These are phyloP conservation scores for Lasioglossum figueresi DNA, from an alignment of 2,888 invertebrate genomes.

Conservation along the genomic window DNA sequence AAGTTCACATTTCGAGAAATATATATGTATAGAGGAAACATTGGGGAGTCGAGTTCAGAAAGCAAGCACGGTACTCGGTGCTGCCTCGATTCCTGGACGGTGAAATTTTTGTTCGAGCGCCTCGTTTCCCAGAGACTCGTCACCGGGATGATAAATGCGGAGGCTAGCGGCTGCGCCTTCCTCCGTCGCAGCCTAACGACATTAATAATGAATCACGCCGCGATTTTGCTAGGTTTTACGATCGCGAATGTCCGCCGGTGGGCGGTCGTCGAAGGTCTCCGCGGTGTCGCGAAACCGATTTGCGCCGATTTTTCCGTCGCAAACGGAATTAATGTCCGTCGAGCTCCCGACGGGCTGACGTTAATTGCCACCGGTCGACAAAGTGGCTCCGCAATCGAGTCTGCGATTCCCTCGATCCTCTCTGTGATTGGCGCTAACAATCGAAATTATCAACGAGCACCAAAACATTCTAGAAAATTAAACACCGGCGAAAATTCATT, in stretches of 20 bases:
- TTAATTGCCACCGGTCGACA: conserved; percentile 38
- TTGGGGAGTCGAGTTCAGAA: not conserved
- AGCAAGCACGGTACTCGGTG: not conserved
- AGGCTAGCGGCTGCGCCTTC: conserved; percentile 41
- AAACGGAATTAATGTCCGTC: conserved; percentile 50
- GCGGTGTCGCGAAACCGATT: conserved; percentile 48
- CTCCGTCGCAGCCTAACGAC: conserved; percentile 21
- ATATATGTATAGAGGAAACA: too few species aligned
- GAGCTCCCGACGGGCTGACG: conserved; percentile 42
- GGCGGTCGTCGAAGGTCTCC: conserved; percentile 57
- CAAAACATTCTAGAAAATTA: too few species aligned
- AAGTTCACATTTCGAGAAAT: too few species aligned
- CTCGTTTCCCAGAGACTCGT: conserved; percentile 45
- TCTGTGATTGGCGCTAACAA: not conserved
- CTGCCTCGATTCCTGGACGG: not conserved
- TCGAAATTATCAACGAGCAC: not conserved
- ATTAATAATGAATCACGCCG: conserved; percentile 60
- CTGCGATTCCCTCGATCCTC: not conserved
- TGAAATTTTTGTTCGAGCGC: not conserved
- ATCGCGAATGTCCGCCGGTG: conserved; percentile 47
- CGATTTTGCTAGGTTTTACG: conserved; percentile 60
- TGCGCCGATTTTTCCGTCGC: conserved; percentile 40
- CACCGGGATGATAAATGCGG: conserved; percentile 41
- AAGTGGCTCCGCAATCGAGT: conserved; percentile 17
- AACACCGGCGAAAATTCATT: too few species aligned